Conservation (phyloP, 2,888 invertebrate species). For the Agrotis puta region DNA sequence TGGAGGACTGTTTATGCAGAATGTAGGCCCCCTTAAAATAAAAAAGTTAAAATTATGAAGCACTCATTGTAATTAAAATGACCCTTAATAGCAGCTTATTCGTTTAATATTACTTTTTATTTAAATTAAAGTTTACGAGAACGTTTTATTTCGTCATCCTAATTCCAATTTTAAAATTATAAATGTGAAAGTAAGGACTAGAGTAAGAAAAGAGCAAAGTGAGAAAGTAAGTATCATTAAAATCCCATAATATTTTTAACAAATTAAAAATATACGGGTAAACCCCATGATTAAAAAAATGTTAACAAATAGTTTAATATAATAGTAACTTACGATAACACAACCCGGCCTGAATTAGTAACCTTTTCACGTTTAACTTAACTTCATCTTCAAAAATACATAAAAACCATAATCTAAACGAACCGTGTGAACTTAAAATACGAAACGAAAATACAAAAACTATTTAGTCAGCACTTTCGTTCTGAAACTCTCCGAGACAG, state of each 20-base stretch:
- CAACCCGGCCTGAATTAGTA: too few relatives aligned
- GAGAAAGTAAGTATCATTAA: too few relatives aligned
- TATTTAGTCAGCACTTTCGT: constrained; percentile 52
- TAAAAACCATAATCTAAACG: neutral
- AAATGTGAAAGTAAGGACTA: too few relatives aligned
- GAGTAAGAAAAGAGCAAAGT: too few relatives aligned
- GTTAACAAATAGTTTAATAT: neutral
- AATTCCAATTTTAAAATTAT: too few relatives aligned
- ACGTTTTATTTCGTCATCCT: neutral
- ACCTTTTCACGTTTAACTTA: neutral
- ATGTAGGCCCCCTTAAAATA: constrained; percentile 62
- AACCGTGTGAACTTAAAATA: constrained; percentile 28
- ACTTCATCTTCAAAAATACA: too few relatives aligned
- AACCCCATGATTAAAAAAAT: too few relatives aligned
- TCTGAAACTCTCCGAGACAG: constrained; percentile 42
- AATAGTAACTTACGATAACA: too few relatives aligned
- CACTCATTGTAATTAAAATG: constrained; percentile 67
- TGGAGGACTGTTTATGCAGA: constrained; percentile 67
- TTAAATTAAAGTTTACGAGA: constrained; percentile 22
- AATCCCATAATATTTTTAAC: neutral
- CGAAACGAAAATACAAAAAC: constrained; percentile 18
- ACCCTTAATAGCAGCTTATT: constrained; percentile 63
- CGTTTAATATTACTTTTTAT: constrained; percentile 44
- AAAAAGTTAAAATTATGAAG: constrained; percentile 68
- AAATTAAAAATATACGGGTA: neutral